Conservation (phyloP, 2,797 vertebrate genomes). For the Tarsius wallacei region DNA sequence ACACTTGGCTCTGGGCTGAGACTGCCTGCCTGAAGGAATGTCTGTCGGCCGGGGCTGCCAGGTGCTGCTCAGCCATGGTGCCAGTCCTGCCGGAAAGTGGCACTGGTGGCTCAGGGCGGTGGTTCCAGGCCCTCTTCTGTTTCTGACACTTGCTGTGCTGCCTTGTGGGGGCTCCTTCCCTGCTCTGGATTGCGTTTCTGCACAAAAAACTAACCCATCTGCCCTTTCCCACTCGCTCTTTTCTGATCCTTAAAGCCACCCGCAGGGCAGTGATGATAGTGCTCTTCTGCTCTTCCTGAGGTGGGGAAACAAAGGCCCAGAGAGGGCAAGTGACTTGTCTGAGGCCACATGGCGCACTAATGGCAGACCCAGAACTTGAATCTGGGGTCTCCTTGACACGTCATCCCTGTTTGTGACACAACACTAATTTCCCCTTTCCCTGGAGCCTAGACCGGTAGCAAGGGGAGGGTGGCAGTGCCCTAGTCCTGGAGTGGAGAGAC, state of each 20-base stretch:
- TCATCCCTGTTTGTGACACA: background rate
- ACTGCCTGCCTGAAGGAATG: conserved; percentile 61
- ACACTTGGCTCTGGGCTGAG: conserved; percentile 67
- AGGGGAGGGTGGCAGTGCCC: background rate
- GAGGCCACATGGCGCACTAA: background rate
- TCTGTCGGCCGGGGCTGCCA: conserved; percentile 71
- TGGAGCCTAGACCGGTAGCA: background rate
- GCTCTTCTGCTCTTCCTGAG: background rate
- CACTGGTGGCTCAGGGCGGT: background rate
- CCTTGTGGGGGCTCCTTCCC: background rate
- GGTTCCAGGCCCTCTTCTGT: background rate
- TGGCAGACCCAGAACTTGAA: background rate
- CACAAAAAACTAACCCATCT: background rate
- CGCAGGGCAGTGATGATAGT: background rate
- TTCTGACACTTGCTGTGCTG: conserved; percentile 1
- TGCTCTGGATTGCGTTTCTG: background rate
- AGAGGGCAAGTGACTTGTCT: conserved; percentile 11
- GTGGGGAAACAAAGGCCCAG: background rate
- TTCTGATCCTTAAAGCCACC: background rate
- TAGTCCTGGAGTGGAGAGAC: background rate
- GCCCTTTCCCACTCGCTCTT: background rate
- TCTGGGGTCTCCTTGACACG: background rate
- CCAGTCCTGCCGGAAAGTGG: background rate
- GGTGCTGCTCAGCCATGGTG: conserved; percentile 45
- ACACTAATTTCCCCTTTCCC: background rate